Conservation (phyloP, 2,797 vertebrate species). For the Hippocampus kuda region DNA sequence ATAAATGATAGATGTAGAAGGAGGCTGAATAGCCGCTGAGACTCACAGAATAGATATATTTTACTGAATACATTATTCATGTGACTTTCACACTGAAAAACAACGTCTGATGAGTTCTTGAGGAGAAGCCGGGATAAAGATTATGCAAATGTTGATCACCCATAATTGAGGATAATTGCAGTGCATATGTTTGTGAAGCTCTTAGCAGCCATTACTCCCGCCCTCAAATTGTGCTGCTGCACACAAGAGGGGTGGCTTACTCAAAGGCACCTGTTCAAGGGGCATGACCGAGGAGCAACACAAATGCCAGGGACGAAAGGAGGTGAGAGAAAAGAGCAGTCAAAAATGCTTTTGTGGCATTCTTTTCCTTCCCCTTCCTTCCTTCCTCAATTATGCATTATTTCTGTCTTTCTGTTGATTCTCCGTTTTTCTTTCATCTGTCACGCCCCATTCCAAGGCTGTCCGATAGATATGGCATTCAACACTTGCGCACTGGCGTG, state of each 20-base stretch:
- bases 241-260: conserved; percentile 39
- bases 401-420: conserved; percentile 39
- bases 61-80: conserved; percentile 60
- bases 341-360: background rate
- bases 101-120: conserved; percentile 57
- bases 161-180: conserved; percentile 64
- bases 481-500: conserved; percentile 39
- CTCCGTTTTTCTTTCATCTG: conserved; percentile 41
- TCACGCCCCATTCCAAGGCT: conserved; percentile 24
- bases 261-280: conserved; percentile 40
- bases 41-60: conserved; percentile 56
- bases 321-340: background rate
- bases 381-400: conserved; percentile 47
- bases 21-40: conserved; percentile 45
- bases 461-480: conserved; percentile 42
- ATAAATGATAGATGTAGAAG: conserved; percentile 62
- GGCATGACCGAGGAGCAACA: conserved; percentile 18
- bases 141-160: conserved; percentile 62
- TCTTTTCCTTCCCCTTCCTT: conserved; percentile 16
- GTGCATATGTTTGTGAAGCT: conserved; percentile 59
- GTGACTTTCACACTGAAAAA: conserved; percentile 48
- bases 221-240: conserved; percentile 31
- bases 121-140: conserved; percentile 56
- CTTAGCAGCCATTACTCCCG: conserved; percentile 43
- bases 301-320: conserved; percentile 5